Percentiles rank a stretch among this genome's conserved stretches.
These are phyloP conservation scores for Andrena camellia DNA, from an alignment of 2,888 invertebrate genomes.

Conservation along the genomic window DNA sequence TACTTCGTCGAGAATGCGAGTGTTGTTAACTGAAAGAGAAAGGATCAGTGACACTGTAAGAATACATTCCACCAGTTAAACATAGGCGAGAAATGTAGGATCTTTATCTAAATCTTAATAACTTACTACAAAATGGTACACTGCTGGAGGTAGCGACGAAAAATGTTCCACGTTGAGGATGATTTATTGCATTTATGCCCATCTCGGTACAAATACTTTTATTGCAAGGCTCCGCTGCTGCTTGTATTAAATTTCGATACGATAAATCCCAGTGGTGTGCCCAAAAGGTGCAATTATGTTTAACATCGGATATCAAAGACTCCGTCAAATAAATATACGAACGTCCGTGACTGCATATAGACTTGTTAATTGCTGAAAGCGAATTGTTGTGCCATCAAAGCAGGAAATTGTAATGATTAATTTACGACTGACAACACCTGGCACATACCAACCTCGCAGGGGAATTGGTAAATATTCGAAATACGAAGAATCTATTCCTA, in stretches of 20 bases:
- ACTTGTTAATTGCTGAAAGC: conserved; percentile 85
- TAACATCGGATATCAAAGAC: conserved; percentile 84
- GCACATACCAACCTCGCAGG: conserved; percentile 82
- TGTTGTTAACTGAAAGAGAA: conserved; percentile 65
- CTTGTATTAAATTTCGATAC: conserved; percentile 85
- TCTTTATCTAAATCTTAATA: no score
- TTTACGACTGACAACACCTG: no score
- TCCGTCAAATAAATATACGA: conserved; percentile 88
- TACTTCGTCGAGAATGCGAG: conserved; percentile 53
- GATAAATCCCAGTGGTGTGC: conserved; percentile 87
- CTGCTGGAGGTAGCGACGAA: conserved; percentile 86
- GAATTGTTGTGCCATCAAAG: background rate
- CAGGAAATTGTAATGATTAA: background rate
- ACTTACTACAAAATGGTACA: conserved; percentile 87
- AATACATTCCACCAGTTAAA: no score
- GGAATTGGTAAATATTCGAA: conserved; percentile 83
- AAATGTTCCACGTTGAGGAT: conserved; percentile 86
- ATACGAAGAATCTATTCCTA: conserved; percentile 73
- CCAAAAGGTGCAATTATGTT: conserved; percentile 86
- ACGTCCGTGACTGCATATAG: conserved; percentile 88
- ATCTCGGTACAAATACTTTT: conserved; percentile 86
- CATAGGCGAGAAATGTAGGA: no score
- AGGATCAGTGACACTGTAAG: background rate
- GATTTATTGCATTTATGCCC: conserved; percentile 86
- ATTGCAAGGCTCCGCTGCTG: conserved; percentile 84